Evolutionary conservation across 2,888 invertebrate genomes (phyloP).

Genomic region (Rapana venosa): DNA sequence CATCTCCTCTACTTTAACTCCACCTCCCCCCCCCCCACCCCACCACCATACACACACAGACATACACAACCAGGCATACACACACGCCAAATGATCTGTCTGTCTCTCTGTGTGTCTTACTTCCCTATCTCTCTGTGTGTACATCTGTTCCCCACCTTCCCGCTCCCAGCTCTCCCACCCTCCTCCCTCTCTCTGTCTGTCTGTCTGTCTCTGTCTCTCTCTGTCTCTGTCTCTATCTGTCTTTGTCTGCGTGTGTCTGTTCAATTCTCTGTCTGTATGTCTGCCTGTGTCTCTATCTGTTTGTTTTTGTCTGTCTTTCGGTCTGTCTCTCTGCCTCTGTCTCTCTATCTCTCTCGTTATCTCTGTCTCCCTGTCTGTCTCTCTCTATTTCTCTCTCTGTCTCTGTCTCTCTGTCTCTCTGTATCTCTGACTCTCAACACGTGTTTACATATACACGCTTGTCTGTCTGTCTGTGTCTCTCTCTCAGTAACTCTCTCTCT

Average conservation of each 20-base stretch:
- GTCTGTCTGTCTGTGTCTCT: too few species aligned
- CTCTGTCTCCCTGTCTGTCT: not conserved
- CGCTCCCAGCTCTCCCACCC: not conserved
- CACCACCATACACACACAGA: too few species aligned
- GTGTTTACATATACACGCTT: too few species aligned
- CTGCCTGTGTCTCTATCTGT: slow-evolving; percentile 1
- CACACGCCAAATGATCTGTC: too few species aligned
- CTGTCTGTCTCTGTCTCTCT: not conserved
- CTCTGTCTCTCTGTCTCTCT: too few species aligned
- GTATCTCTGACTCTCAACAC: too few species aligned
- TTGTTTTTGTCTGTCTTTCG: not conserved
- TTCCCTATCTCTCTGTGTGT: not conserved
- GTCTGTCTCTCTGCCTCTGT: not conserved
- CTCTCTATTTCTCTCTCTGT: not conserved
- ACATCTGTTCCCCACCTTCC: not conserved
- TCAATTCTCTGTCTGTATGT: not conserved
- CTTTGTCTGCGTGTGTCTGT: slow-evolving; percentile 6
- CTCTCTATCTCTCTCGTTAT: not conserved
- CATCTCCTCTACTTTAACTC: too few species aligned
- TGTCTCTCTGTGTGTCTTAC: not conserved
- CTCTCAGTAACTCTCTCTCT: too few species aligned
- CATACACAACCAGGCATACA: too few species aligned
- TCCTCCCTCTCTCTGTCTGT: not conserved
- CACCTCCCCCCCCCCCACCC: too few species aligned
- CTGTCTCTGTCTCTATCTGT: slow-evolving; percentile 6